phyloP scores from a whole-genome alignment of 2,888 invertebrate species.

The Mamestra brassicae region DNA sequence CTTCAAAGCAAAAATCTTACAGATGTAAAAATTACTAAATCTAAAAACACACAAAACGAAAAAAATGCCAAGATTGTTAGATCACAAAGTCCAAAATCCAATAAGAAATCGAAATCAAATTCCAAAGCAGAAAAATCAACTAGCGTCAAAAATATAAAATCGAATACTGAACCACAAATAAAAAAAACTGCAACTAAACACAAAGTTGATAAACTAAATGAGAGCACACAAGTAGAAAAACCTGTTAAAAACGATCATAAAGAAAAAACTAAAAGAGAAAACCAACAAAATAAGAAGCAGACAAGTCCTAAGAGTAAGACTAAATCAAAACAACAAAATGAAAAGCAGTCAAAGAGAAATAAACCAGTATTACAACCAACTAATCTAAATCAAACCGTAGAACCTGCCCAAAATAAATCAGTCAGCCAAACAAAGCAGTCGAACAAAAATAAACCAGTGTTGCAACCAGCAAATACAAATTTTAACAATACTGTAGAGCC shows the following conservation, averaged over 20 bases:
- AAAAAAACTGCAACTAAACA: conserved; percentile 33
- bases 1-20: conserved; percentile 15
- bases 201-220: conserved; percentile 16
- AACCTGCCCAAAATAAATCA: conserved; percentile 25
- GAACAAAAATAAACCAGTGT: conserved; percentile 27
- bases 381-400: conserved; percentile 32
- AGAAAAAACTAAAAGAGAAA: conserved; percentile 20
- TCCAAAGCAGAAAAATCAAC: conserved; percentile 24
- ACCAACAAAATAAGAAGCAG: conserved; percentile 26
- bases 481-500: conserved; percentile 39
- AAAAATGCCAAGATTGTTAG: not conserved
- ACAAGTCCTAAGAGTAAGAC: conserved; percentile 36
- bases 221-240: not conserved
- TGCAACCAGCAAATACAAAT: conserved; percentile 20
- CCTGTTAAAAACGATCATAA: conserved; percentile 16
- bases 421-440: not conserved
- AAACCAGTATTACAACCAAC: conserved; percentile 19
- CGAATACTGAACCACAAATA: conserved; percentile 18
- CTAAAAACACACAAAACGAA: conserved; percentile 42
- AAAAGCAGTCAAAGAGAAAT: conserved; percentile 18
- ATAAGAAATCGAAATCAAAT: conserved; percentile 24
- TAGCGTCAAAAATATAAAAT: conserved; percentile 18
- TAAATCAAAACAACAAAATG: conserved; percentile 24
- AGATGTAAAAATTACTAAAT: conserved; percentile 9
- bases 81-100: conserved; percentile 30